phyloP scores from a whole-genome alignment of 2,888 invertebrate species.

The Stomorhina lunata region DNA sequence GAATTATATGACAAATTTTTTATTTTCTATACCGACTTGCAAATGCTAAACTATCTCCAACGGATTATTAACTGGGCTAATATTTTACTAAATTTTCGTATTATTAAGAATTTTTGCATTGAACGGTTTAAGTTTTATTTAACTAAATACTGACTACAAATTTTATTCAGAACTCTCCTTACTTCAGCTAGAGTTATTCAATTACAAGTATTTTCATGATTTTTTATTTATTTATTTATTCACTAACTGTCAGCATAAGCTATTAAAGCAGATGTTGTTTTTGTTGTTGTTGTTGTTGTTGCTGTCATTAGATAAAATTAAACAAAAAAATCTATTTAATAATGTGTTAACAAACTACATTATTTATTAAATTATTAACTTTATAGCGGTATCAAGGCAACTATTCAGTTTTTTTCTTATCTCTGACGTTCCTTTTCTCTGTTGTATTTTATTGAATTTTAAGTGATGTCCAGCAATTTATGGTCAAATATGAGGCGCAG shows the following conservation, averaged over 20 bases:
- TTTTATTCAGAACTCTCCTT: too few relatives aligned
- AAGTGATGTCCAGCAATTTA: slow-evolving; percentile 51
- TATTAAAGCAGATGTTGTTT: slow-evolving; percentile 45
- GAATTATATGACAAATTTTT: too few relatives aligned
- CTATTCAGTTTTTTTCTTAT: background rate
- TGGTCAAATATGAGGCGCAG: slow-evolving; percentile 53
- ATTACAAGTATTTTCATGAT: background rate
- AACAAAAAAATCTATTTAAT: slow-evolving; percentile 42
- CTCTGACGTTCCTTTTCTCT: background rate
- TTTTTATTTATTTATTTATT: slow-evolving; percentile 27
- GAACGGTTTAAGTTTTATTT: too few relatives aligned
- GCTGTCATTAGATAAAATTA: background rate
- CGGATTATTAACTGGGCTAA: too few relatives aligned
- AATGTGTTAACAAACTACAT: slow-evolving; percentile 64
- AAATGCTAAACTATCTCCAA: too few relatives aligned
- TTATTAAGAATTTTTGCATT: too few relatives aligned
- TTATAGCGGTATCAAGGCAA: slow-evolving; percentile 48
- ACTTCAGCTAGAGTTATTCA: too few relatives aligned
- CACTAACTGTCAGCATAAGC: slow-evolving; percentile 17
- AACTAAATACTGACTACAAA: too few relatives aligned
- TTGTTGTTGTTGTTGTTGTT: slow-evolving; percentile 16
- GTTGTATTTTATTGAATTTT: slow-evolving; percentile 50
- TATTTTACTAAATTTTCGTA: too few relatives aligned
- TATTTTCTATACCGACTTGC: too few relatives aligned
- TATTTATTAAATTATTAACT: slow-evolving; percentile 59